phyloP scores from a whole-genome alignment of 2,797 vertebrate genomes.

The Acrossocheilus wenchowensis region DNA sequence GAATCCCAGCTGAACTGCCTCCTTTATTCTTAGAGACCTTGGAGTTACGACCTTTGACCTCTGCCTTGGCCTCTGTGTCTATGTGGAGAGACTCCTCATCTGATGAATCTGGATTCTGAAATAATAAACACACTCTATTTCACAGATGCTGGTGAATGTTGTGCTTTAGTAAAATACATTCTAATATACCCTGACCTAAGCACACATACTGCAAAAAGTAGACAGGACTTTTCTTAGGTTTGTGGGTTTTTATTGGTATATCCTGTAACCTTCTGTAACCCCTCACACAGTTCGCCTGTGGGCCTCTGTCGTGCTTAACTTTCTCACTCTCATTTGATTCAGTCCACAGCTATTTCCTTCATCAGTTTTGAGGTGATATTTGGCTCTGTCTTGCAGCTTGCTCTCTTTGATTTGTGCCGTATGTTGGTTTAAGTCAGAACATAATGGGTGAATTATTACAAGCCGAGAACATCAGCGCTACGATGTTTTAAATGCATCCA shows the following conservation, averaged over 20 bases:
- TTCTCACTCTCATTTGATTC: slow-evolving; percentile 61
- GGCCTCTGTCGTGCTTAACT: slow-evolving; percentile 58
- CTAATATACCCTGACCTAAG: background rate
- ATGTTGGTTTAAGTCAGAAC: slow-evolving; percentile 60
- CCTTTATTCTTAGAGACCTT: slow-evolving; percentile 91
- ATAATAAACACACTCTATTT: slow-evolving; percentile 26
- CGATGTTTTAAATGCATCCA: slow-evolving; percentile 59
- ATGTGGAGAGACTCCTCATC: slow-evolving; percentile 97
- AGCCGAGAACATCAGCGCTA: slow-evolving; percentile 47
- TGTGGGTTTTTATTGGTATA: slow-evolving; percentile 16
- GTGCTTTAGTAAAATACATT: background rate
- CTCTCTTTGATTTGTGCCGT: slow-evolving; percentile 61
- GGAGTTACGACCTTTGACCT: slow-evolving; percentile 84
- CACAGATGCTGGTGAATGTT: background rate
- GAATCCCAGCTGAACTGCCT: slow-evolving; percentile 89
- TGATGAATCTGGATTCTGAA: slow-evolving; percentile 87
- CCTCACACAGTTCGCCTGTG: slow-evolving; percentile 44
- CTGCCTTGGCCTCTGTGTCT: slow-evolving; percentile 87
- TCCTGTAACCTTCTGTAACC: slow-evolving; percentile 17
- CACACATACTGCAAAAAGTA: background rate
- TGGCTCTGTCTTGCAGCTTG: slow-evolving; percentile 56
- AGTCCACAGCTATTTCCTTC: slow-evolving; percentile 65
- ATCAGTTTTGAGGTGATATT: slow-evolving; percentile 65
- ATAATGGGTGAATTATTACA: slow-evolving; percentile 59
- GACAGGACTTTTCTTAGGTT: background rate